Evolutionary conservation across 1,140 invertebrate genomes (phyloP).

Genomic region (Listronotus bonariensis): DNA sequence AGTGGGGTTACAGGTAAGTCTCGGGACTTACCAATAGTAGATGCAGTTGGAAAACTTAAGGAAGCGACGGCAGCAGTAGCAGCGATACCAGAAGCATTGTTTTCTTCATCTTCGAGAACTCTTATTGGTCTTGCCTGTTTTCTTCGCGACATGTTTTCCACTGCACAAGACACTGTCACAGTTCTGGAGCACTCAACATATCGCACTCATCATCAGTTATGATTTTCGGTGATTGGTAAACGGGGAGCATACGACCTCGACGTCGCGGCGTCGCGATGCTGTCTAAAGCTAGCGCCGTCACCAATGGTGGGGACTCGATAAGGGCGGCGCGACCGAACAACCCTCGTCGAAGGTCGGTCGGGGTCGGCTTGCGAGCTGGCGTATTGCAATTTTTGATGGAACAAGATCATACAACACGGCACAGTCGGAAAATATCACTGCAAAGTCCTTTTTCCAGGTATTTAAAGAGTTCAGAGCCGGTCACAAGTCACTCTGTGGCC

Average conservation of each 20-base stretch:
- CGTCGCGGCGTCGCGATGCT: constrained; percentile 55
- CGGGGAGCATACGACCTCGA: constrained; percentile 45
- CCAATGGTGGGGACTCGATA: constrained; percentile 52
- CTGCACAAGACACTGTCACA: constrained; percentile 45
- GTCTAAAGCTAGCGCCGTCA: constrained; percentile 47
- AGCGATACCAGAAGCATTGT: constrained; percentile 29
- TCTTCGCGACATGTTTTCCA: constrained; percentile 61
- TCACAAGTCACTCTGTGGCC: constrained; percentile 9
- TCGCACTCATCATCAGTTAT: constrained; percentile 49
- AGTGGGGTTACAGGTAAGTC: constrained; percentile 8
- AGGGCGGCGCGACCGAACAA: constrained; percentile 53
- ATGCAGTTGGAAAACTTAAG: constrained; percentile 20
- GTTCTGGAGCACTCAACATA: constrained; percentile 38
- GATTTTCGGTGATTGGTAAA: constrained; percentile 41
- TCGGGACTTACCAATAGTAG: constrained; percentile 44
- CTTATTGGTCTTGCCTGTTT: constrained; percentile 65
- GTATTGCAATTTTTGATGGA: constrained; percentile 38
- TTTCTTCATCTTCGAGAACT: constrained; percentile 58
- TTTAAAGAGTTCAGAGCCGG: constrained; percentile 28
- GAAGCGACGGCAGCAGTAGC: constrained; percentile 20
- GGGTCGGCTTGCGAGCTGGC: constrained; percentile 43
- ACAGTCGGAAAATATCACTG: constrained; percentile 24
- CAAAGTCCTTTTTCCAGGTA: constrained; percentile 20
- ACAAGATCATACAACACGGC: constrained; percentile 24
- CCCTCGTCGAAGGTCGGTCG: constrained; percentile 51